Evolutionary conservation across 2,797 vertebrate species (phyloP).

Genomic region (Acipenser oxyrinchus): DNA sequence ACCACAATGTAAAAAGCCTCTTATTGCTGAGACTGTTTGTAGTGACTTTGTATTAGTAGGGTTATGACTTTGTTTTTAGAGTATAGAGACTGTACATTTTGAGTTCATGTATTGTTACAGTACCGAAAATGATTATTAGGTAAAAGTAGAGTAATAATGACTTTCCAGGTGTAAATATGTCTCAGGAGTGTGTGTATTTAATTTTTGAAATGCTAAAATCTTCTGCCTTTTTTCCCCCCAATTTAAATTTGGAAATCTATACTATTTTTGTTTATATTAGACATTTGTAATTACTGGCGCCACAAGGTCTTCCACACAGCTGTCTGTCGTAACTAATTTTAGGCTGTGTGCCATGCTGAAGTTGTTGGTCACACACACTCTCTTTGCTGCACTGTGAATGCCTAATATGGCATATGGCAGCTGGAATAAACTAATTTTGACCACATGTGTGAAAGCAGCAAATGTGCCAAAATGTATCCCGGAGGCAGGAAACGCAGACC

Average conservation of each 20-base stretch:
- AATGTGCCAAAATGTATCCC: not conserved
- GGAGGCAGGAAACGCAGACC: not conserved
- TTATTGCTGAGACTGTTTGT: too few species aligned
- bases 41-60: too few species aligned
- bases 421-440: not conserved
- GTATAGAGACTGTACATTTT: too few species aligned
- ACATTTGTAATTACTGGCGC: slow-evolving; percentile 1
- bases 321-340: slow-evolving; percentile 4
- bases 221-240: not conserved
- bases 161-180: too few species aligned
- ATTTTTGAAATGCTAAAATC: too few species aligned
- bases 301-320: not conserved
- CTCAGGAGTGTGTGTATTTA: too few species aligned
- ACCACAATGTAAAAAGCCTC: too few species aligned
- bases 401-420: not conserved
- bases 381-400: not conserved
- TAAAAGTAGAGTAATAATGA: too few species aligned
- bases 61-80: too few species aligned
- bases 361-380: not conserved
- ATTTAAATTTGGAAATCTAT: not conserved
- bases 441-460: not conserved
- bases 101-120: too few species aligned
- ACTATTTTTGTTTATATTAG: slow-evolving; percentile 2
- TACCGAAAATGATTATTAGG: too few species aligned
- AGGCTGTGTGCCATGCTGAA: slow-evolving; percentile 2